Conservation (phyloP, 1,140 invertebrate genomes). For the Pogonus chalceus region DNA sequence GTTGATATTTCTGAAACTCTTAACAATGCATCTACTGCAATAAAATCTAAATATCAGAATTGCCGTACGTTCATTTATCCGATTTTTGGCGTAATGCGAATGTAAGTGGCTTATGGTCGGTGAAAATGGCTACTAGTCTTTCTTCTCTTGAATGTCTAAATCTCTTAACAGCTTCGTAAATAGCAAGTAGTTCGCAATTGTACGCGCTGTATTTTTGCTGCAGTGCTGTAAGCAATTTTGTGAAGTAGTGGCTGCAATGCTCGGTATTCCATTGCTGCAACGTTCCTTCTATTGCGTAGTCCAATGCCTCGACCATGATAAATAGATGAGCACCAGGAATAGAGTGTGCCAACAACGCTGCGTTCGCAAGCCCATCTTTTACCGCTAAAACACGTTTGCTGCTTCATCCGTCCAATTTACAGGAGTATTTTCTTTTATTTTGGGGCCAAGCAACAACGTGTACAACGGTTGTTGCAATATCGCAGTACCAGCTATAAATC, state of each 20-base stretch:
- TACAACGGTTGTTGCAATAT: slow-evolving; percentile 19
- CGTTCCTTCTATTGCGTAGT: slow-evolving; percentile 25
- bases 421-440: slow-evolving; percentile 22
- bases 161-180: slow-evolving; percentile 31
- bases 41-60: slow-evolving; percentile 25
- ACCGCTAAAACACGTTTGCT: not conserved
- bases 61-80: slow-evolving; percentile 23
- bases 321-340: not conserved
- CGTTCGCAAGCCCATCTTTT: not conserved
- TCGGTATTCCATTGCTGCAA: slow-evolving; percentile 27
- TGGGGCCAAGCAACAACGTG: slow-evolving; percentile 13
- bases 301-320: slow-evolving; percentile 25
- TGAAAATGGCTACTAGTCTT: slow-evolving; percentile 26
- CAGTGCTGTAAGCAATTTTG: slow-evolving; percentile 24
- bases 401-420: slow-evolving; percentile 8
- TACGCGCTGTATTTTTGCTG: slow-evolving; percentile 34
- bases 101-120: slow-evolving; percentile 34
- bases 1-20: slow-evolving; percentile 24
- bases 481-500: slow-evolving; percentile 21
- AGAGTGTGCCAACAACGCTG: not conserved
- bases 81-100: slow-evolving; percentile 27
- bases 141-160: slow-evolving; percentile 28
- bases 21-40: slow-evolving; percentile 27
- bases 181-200: slow-evolving; percentile 38
- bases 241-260: slow-evolving; percentile 19